phyloP scores from a whole-genome alignment of 2,797 vertebrate genomes.

The Sebastes ruberrimus region DNA sequence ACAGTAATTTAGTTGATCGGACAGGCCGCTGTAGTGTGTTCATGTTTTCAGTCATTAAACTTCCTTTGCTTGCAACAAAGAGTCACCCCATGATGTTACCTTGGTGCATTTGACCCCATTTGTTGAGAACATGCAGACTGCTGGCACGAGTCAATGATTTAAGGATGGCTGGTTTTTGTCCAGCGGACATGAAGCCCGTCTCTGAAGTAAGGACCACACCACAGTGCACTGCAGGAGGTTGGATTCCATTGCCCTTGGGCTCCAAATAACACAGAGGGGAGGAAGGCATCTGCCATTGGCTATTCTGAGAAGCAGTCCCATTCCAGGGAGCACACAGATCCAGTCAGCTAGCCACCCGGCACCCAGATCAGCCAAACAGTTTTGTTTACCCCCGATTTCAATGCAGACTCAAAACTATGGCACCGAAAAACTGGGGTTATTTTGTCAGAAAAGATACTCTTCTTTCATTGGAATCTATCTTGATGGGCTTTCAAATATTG shows the following conservation, averaged over 20 bases:
- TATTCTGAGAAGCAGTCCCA: slow-evolving; percentile 85
- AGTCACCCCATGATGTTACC: neutral
- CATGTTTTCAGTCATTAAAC: neutral
- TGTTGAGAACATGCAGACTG: neutral
- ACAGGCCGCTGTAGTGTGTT: neutral
- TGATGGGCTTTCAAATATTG: neutral
- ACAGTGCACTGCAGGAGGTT: slow-evolving; percentile 49
- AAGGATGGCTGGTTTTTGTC: slow-evolving; percentile 30
- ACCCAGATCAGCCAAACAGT: slow-evolving; percentile 53
- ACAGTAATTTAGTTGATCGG: neutral
- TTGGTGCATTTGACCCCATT: neutral
- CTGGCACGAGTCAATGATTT: neutral
- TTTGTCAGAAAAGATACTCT: neutral
- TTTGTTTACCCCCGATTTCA: slow-evolving; percentile 50
- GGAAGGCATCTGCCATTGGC: slow-evolving; percentile 82
- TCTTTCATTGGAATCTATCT: neutral
- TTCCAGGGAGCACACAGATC: slow-evolving; percentile 73
- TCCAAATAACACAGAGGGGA: slow-evolving; percentile 82
- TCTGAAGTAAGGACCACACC: slow-evolving; percentile 39
- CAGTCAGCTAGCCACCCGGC: slow-evolving; percentile 42
- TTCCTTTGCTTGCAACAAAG: neutral
- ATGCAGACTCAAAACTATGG: neutral
- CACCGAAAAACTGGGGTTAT: neutral
- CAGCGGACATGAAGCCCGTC: neutral
- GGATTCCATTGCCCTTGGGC: slow-evolving; percentile 82